These are phyloP conservation scores for Cuculus canorus DNA, from an alignment of 2,797 vertebrate species.

Conservation along the genomic window DNA sequence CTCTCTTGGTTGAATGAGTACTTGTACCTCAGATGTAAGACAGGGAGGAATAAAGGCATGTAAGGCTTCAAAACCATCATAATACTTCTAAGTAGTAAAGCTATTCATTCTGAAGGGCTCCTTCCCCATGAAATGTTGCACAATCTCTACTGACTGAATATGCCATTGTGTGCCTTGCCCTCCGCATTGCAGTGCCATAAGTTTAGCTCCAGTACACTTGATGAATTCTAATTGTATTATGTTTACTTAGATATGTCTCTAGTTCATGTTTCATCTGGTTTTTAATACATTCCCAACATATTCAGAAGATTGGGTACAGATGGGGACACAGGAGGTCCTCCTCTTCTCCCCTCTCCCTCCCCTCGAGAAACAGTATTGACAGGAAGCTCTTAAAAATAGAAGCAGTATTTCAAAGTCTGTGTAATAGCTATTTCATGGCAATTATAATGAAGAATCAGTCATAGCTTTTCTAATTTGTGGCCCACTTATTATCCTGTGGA, in stretches of 20 bases:
- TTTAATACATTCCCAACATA: neutral
- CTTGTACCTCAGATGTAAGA: neutral
- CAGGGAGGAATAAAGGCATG: conserved; percentile 11
- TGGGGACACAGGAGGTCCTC: neutral
- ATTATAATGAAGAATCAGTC: neutral
- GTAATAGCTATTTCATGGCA: neutral
- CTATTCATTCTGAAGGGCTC: conserved; percentile 31
- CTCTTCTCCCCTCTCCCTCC: neutral
- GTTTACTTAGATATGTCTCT: conserved; percentile 43
- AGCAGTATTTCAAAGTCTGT: neutral
- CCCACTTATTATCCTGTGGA: neutral
- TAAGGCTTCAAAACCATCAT: conserved; percentile 9
- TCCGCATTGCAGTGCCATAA: conserved; percentile 18
- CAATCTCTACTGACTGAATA: conserved; percentile 44
- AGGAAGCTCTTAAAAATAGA: neutral
- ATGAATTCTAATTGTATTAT: conserved; percentile 30
- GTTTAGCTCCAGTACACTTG: conserved; percentile 22
- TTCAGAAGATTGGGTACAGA: neutral
- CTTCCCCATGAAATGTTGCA: neutral
- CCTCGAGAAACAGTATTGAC: neutral
- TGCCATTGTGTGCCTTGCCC: conserved; percentile 56
- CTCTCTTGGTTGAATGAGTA: neutral
- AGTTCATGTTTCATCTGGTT: neutral
- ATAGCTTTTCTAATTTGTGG: neutral
- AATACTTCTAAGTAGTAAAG: conserved; percentile 21